Evolutionary conservation across 1,140 invertebrate genomes (phyloP), one percentile per base, ranked within the genome.

Genomic region (Melipona quadrifasciata): DNA sequence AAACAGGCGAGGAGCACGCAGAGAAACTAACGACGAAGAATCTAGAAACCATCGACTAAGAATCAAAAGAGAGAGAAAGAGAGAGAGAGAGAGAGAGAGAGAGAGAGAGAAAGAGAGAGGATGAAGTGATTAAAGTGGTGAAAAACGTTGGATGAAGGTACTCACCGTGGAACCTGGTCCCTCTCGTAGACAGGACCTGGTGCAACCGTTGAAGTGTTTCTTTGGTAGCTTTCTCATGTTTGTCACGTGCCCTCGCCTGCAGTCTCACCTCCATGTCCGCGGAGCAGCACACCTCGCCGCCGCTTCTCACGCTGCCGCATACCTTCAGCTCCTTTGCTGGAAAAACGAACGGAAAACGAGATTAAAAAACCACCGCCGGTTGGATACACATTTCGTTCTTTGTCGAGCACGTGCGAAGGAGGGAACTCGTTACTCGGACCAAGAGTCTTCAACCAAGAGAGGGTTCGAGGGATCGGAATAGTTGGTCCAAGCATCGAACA

Each of bases 281-380:
- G 12, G 94, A 93, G 78, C 94, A 95, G 81, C 94, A 95, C 11
- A 95, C 94, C 82, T 94, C 93, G 53, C 94, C 93, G 47, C 94
- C 93, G 72, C 92, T 94, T 73, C 92, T 93, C 87, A 93, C 90
- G 47, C 94, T 93, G 76, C 93, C 93, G 84, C 94, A 95, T 87
- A 92, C 92, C 87, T 92, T 95, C 73, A 95, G 87, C 89, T 95
- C 94, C 86, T 91, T 93, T n/a, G 94, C 94, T 95, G 90, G 24
- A 92, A 92, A 79, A 87, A 34, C 27, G 53, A 81, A 86, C 31
- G 58, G 34, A 71, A 79, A 88, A 86, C 47, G 31, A 57, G 51
- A 78, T 83, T 57, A 39, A 39, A 39, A 83, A 55, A 75, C 27
- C 73, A n/a, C 2, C 64, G 11, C 11, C 24, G 58, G 58, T 12